These are phyloP conservation scores for Zaprionus capensis DNA, from an alignment of 1,140 invertebrate species.

Conservation along the genomic window DNA sequence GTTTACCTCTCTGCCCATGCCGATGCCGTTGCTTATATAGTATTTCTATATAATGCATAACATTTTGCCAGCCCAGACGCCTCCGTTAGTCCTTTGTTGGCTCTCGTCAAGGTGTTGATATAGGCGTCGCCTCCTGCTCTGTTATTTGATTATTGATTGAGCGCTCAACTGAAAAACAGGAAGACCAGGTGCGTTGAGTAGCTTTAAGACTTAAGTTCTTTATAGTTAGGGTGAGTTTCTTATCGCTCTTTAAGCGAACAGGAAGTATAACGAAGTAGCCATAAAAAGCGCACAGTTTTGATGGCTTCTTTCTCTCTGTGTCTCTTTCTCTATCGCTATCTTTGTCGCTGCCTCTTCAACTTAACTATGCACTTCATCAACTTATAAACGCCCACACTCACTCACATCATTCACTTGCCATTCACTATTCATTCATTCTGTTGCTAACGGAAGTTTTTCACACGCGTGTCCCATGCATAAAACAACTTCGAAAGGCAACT, in stretches of 20 bases:
- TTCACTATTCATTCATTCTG: constrained; percentile 46
- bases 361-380: constrained; percentile 34
- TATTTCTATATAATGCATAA: constrained; percentile 63
- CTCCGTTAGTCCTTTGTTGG: constrained; percentile 44
- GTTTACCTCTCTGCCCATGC: constrained; percentile 40
- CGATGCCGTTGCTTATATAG: constrained; percentile 6
- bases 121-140: constrained; percentile 46
- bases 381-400: constrained; percentile 19
- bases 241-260: background rate
- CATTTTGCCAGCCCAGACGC: constrained; percentile 48
- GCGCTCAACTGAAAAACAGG: constrained; percentile 50
- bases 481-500: constrained; percentile 25
- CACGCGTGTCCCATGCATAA: constrained; percentile 42
- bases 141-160: constrained; percentile 60
- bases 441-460: constrained; percentile 54
- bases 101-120: constrained; percentile 57
- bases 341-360: background rate
- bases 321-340: background rate
- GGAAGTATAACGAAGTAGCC: background rate
- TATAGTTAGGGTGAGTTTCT: background rate
- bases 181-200: constrained; percentile 32
- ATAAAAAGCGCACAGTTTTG: background rate
- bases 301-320: background rate
- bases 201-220: constrained; percentile 4
- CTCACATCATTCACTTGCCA: constrained; percentile 30